Conservation (phyloP, 2,113 vertebrate genomes). For the Vimba vimba region DNA sequence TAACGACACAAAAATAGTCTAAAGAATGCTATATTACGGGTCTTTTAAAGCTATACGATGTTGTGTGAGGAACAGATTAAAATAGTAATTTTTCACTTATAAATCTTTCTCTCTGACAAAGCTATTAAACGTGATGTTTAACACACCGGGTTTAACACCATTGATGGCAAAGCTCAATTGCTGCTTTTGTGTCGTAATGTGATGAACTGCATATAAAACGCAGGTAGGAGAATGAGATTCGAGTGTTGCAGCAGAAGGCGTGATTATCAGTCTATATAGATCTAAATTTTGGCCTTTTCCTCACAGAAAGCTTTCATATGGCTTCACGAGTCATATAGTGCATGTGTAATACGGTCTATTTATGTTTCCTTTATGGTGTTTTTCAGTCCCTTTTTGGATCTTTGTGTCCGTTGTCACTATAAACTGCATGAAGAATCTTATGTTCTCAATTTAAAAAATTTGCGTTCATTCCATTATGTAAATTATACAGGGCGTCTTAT, state of each 20-base stretch:
- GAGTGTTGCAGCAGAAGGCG: not conserved
- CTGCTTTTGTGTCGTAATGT: too few species aligned
- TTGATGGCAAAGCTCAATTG: not conserved
- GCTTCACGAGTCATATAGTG: not conserved
- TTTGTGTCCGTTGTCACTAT: not conserved
- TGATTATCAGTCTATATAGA: not conserved
- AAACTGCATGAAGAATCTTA: not conserved
- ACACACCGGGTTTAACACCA: not conserved
- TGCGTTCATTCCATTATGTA: too few species aligned
- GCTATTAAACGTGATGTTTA: not conserved
- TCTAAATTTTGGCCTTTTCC: not conserved
- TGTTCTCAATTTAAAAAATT: too few species aligned
- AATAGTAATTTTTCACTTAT: not conserved
- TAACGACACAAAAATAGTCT: not conserved
- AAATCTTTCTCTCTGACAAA: not conserved
- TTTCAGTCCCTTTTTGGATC: not conserved
- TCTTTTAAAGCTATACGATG: not conserved
- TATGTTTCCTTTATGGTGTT: too few species aligned
- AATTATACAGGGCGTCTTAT: too few species aligned
- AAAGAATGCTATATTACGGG: not conserved
- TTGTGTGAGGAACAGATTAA: not conserved
- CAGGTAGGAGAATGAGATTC: not conserved
- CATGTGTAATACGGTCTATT: not conserved
- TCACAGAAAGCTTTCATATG: not conserved
- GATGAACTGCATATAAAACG: not conserved